phyloP scores from a whole-genome alignment of 2,113 vertebrate genomes.

The Ceuthmochares aereus region DNA sequence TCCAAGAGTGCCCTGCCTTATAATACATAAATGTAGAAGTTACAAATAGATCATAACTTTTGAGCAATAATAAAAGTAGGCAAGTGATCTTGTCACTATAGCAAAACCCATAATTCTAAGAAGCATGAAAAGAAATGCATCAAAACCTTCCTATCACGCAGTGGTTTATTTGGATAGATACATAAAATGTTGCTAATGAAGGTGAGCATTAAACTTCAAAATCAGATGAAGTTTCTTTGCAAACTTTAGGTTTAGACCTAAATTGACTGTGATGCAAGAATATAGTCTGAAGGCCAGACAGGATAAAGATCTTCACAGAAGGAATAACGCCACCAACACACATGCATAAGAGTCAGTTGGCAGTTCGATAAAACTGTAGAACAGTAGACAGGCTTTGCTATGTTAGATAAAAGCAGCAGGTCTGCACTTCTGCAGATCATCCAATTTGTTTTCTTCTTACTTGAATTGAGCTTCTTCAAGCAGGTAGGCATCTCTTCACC shows the following conservation, averaged over 20 bases:
- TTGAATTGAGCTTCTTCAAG: not conserved
- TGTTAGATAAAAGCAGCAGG: not conserved
- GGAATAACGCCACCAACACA: not conserved
- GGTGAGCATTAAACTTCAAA: not conserved
- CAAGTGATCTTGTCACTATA: not conserved
- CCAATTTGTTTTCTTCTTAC: not conserved
- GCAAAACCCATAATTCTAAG: not conserved
- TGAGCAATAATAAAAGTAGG: not conserved
- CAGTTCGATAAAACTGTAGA: not conserved
- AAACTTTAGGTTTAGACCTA: not conserved
- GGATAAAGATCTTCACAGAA: not conserved
- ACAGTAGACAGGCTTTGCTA: not conserved
- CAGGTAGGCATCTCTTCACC: not conserved
- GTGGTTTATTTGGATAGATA: not conserved
- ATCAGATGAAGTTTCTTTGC: not conserved
- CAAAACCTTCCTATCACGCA: not conserved
- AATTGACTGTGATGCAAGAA: not conserved
- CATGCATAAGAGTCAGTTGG: not conserved
- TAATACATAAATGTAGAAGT: not conserved
- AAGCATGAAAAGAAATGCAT: not conserved
- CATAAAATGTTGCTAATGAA: not conserved
- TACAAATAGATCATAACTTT: not conserved
- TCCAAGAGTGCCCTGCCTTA: not conserved
- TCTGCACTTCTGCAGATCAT: not conserved
- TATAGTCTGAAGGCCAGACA: not conserved